A percentile compares a stretch with the other conserved stretches of the same genome.
phyloP scores from a whole-genome alignment of 2,888 invertebrate genomes.

The Plagodis pulveraria region DNA sequence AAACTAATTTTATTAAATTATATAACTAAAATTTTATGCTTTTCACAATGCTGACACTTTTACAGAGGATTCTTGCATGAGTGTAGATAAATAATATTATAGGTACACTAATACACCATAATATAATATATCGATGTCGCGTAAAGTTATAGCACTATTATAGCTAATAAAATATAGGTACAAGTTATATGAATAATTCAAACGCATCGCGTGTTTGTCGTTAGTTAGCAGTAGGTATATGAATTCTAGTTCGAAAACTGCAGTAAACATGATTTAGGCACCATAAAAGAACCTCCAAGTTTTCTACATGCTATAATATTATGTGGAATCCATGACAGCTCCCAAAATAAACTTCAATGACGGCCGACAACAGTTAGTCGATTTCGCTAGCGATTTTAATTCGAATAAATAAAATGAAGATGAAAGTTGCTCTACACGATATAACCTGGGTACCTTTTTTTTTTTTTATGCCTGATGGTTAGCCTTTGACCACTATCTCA shows the following conservation, averaged over 20 bases:
- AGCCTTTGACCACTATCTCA: too few relatives aligned
- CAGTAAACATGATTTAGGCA: slow-evolving; percentile 50
- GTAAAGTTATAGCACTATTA: slow-evolving; percentile 23
- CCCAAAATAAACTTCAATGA: slow-evolving; percentile 32
- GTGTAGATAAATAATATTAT: too few relatives aligned
- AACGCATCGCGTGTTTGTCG: slow-evolving; percentile 51
- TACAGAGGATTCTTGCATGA: too few relatives aligned
- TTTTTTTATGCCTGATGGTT: too few relatives aligned
- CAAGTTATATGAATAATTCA: slow-evolving; percentile 58
- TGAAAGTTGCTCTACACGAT: slow-evolving; percentile 48
- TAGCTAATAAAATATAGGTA: slow-evolving; percentile 43
- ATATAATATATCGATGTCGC: slow-evolving; percentile 27
- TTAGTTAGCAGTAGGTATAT: slow-evolving; percentile 44
- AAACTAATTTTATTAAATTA: too few relatives aligned
- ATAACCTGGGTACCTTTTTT: too few relatives aligned
- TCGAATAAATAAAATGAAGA: slow-evolving; percentile 51
- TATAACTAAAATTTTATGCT: too few relatives aligned
- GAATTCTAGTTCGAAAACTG: slow-evolving; percentile 51
- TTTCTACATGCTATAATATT: slow-evolving; percentile 5
- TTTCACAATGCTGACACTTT: too few relatives aligned
- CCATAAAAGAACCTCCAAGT: slow-evolving; percentile 43
- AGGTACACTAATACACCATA: slow-evolving; percentile 1
- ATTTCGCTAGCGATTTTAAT: slow-evolving; percentile 51
- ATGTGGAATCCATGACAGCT: background rate
- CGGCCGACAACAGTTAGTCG: slow-evolving; percentile 35